These are phyloP conservation scores for Incurvaria masculella DNA, from an alignment of 2,888 invertebrate species.

Conservation along the genomic window DNA sequence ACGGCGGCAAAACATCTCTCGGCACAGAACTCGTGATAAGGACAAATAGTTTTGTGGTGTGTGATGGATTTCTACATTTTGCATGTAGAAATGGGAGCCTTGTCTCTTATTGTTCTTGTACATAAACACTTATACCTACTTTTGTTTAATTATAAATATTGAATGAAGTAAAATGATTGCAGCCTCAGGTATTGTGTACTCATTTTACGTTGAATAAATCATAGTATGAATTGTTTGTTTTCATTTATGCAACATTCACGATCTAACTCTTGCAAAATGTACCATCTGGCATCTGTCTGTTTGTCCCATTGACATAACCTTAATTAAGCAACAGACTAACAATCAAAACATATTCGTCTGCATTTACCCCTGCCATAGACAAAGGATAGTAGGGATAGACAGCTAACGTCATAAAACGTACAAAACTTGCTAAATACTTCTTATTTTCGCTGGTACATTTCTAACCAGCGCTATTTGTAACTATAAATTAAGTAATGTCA, in stretches of 20 bases:
- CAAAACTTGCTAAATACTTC: too few relatives aligned
- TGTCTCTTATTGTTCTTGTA: slow-evolving; percentile 50
- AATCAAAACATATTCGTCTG: too few relatives aligned
- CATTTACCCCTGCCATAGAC: too few relatives aligned
- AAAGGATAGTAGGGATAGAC: too few relatives aligned
- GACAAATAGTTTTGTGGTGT: slow-evolving; percentile 31
- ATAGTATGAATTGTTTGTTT: slow-evolving; percentile 43
- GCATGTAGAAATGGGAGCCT: slow-evolving; percentile 42
- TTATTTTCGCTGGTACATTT: too few relatives aligned
- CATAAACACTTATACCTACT: slow-evolving; percentile 26
- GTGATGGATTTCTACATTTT: slow-evolving; percentile 7
- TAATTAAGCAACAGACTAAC: too few relatives aligned
- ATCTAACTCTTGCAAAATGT: too few relatives aligned
- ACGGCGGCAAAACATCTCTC: slow-evolving; percentile 39
- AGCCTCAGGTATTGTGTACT: slow-evolving; percentile 58
- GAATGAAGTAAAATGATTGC: slow-evolving; percentile 53
- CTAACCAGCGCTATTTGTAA: too few relatives aligned
- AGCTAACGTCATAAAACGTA: too few relatives aligned
- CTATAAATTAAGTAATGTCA: too few relatives aligned
- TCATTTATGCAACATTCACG: background rate
- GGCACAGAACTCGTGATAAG: slow-evolving; percentile 50
- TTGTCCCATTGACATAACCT: too few relatives aligned
- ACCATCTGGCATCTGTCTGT: too few relatives aligned
- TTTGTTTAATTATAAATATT: slow-evolving; percentile 47
- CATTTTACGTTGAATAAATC: slow-evolving; percentile 57